Conservation (phyloP, 2,797 vertebrate species). For the Acrossocheilus fasciatus region DNA sequence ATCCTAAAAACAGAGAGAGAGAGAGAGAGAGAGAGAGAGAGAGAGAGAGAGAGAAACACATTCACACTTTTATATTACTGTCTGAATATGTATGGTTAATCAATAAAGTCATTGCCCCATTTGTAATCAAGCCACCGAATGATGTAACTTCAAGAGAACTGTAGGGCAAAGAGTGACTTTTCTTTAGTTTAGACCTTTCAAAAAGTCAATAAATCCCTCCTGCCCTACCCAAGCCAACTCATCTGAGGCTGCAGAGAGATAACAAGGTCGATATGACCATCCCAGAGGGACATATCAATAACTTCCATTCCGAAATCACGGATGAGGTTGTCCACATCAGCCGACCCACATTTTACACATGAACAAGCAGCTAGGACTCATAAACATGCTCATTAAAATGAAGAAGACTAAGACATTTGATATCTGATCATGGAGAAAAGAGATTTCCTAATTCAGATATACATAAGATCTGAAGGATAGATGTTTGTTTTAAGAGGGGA, state of each 20-base stretch:
- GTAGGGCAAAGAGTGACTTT: conserved; percentile 11
- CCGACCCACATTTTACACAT: conserved; percentile 61
- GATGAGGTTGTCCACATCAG: conserved; percentile 32
- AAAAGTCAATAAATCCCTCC: conserved; percentile 42
- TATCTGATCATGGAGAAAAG: not conserved
- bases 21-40: not conserved
- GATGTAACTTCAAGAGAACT: conserved; percentile 27
- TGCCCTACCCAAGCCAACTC: conserved; percentile 7
- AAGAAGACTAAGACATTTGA: not conserved
- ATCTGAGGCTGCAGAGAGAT: conserved; percentile 19
- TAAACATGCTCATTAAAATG: conserved; percentile 19
- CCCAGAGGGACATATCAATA: conserved; percentile 71
- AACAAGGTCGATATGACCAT: conserved; percentile 64
- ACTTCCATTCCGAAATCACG: conserved; percentile 58
- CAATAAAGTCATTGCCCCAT: not conserved
- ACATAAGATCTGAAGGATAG: not conserved
- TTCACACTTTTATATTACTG: not conserved
- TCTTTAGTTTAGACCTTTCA: conserved; percentile 33
- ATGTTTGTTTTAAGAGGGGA: not conserved
- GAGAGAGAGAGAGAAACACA: not conserved
- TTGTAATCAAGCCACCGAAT: conserved; percentile 5
- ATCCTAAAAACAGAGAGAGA: not conserved
- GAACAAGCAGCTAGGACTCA: conserved; percentile 52
- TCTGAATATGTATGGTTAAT: not conserved
- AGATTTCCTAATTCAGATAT: not conserved